phyloP scores from a whole-genome alignment of 37 sponge, comb jelly and placozoan genomes.

The Spongilla lacustris region DNA sequence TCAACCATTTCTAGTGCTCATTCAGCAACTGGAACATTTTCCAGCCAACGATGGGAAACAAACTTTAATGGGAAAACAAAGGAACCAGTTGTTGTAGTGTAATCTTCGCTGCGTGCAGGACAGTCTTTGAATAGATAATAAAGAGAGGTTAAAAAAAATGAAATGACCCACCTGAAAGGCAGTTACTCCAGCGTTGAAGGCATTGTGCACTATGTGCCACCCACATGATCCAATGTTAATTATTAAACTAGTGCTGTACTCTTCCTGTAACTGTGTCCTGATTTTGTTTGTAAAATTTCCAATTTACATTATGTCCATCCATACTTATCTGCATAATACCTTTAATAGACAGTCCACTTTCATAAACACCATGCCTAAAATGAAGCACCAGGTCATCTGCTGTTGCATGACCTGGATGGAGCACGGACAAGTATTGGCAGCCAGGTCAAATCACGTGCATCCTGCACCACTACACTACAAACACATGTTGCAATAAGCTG shows the following conservation, averaged over 20 bases:
- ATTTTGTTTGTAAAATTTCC: slow-evolving; percentile 1
- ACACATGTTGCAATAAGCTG: background rate
- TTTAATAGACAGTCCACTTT: background rate
- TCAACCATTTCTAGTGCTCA: background rate
- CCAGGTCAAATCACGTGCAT: slow-evolving; percentile 35
- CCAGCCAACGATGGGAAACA: slow-evolving; percentile 1
- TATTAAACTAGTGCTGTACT: slow-evolving; percentile 1
- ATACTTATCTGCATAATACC: background rate
- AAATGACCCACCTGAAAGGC: background rate
- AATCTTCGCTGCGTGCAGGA: background rate
- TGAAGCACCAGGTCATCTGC: background rate
- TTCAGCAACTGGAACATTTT: background rate
- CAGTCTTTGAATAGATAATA: background rate
- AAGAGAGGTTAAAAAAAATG: background rate
- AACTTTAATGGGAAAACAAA: background rate
- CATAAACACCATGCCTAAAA: background rate
- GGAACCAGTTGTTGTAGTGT: background rate
- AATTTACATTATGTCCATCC: background rate
- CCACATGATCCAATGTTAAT: slow-evolving; percentile 1
- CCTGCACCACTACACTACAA: slow-evolving; percentile 63
- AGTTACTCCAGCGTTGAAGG: background rate
- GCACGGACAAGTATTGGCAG: slow-evolving; percentile 43
- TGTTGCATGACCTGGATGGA: slow-evolving; percentile 13
- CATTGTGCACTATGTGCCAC: background rate
- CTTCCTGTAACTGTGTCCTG: background rate